Conservation (phyloP, 2,113 vertebrate genomes). For the Tor tambroides region DNA sequence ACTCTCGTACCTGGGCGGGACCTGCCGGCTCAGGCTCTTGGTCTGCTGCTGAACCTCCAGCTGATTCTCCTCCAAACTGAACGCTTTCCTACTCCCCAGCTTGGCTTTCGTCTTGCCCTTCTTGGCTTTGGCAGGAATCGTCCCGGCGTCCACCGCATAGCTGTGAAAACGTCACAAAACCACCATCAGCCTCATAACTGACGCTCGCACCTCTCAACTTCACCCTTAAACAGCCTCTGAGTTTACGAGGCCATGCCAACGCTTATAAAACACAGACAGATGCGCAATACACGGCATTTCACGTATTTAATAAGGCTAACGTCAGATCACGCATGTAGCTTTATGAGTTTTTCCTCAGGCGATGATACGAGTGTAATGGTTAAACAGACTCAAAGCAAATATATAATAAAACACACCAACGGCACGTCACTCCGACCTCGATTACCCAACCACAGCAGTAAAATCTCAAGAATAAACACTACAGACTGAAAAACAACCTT, state of each 20-base stretch:
- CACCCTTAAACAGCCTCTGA: neutral
- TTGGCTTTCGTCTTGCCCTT: conserved; percentile 67
- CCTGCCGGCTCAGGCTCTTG: conserved; percentile 62
- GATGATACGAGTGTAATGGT: neutral
- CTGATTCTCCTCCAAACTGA: conserved; percentile 79
- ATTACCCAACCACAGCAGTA: neutral
- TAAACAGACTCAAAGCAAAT: neutral
- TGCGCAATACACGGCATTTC: neutral
- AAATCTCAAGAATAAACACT: neutral
- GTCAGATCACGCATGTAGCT: neutral
- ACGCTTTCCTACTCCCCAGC: conserved; percentile 71
- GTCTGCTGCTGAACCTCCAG: conserved; percentile 64
- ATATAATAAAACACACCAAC: neutral
- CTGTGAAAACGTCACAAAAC: conserved; percentile 55
- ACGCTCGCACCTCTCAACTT: no score
- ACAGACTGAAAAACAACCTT: neutral
- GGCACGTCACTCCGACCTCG: neutral
- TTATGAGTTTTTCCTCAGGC: neutral
- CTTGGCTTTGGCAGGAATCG: conserved; percentile 69
- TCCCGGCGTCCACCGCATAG: conserved; percentile 72
- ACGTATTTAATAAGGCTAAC: neutral
- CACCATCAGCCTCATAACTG: neutral
- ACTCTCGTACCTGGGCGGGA: conserved; percentile 55
- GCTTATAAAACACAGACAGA: neutral
- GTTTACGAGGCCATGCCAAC: neutral